phyloP scores from a whole-genome alignment of 2,888 invertebrate species.

The Odontomyia ornata region DNA sequence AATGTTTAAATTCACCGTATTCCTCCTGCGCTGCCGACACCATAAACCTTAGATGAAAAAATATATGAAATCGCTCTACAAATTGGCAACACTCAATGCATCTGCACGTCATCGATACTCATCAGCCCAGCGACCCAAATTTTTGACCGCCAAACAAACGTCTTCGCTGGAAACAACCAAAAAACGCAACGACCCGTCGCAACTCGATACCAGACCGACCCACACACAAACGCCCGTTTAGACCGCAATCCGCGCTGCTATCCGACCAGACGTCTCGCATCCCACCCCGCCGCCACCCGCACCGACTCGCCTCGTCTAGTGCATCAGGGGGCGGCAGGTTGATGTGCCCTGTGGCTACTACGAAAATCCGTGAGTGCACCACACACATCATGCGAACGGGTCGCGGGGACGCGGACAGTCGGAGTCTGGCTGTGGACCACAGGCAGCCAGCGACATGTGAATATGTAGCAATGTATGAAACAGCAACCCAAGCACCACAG shows the following conservation, averaged over 20 bases:
- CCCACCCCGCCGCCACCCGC: neutral
- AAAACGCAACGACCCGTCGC: neutral
- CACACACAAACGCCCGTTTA: constrained; percentile 7
- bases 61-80: neutral
- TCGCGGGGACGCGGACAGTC: neutral
- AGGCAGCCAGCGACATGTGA: neutral
- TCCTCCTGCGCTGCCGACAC: no score
- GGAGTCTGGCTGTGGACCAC: neutral
- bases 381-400: neutral
- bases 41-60: neutral
- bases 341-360: constrained; percentile 18
- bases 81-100: neutral
- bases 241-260: neutral
- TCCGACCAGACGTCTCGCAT: neutral
- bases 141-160: neutral
- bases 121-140: constrained; percentile 36
- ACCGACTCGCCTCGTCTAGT: neutral
- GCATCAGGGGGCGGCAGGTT: constrained; percentile 43
- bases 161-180: constrained; percentile 9
- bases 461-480: neutral
- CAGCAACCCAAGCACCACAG: neutral
- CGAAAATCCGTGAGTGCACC: constrained; percentile 12
- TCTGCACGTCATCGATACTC: neutral
- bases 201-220: neutral
- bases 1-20: no score